phyloP scores from a whole-genome alignment of 2,888 invertebrate genomes.

The Epistrophe eligans region DNA sequence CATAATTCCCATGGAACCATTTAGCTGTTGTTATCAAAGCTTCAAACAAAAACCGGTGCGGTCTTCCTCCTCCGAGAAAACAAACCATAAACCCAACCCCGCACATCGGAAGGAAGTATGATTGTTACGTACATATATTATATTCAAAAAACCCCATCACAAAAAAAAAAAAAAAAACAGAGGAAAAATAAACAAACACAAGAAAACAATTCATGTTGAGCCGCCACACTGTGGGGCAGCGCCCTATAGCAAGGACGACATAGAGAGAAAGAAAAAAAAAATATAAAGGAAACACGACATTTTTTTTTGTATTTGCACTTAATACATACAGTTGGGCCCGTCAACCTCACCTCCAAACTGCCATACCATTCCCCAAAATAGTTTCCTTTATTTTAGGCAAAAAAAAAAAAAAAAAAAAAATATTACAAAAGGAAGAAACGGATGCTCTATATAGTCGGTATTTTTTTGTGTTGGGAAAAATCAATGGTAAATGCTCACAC shows the following conservation, averaged over 20 bases:
- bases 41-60: conserved; percentile 39
- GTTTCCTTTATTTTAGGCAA: conserved; percentile 8
- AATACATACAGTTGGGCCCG: conserved; percentile 12
- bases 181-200: conserved; percentile 28
- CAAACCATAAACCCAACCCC: conserved; percentile 45
- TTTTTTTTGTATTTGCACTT: conserved; percentile 50
- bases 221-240: conserved; percentile 58
- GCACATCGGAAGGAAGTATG: conserved; percentile 29
- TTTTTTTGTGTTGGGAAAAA: conserved; percentile 57
- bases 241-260: conserved; percentile 44
- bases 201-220: conserved; percentile 58
- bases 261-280: conserved; percentile 1
- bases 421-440: conserved; percentile 28
- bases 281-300: conserved; percentile 36
- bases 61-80: conserved; percentile 11
- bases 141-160: background rate
- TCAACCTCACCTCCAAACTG: conserved; percentile 3
- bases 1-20: conserved; percentile 56
- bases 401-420: conserved; percentile 28
- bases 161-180: background rate
- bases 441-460: conserved; percentile 32
- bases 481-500: conserved; percentile 50
- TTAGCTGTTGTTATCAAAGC: conserved; percentile 50
- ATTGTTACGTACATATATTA: background rate
- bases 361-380: background rate